Evolutionary conservation across 2,797 vertebrate species (phyloP).

Genomic region (Thamnophis elegans): DNA sequence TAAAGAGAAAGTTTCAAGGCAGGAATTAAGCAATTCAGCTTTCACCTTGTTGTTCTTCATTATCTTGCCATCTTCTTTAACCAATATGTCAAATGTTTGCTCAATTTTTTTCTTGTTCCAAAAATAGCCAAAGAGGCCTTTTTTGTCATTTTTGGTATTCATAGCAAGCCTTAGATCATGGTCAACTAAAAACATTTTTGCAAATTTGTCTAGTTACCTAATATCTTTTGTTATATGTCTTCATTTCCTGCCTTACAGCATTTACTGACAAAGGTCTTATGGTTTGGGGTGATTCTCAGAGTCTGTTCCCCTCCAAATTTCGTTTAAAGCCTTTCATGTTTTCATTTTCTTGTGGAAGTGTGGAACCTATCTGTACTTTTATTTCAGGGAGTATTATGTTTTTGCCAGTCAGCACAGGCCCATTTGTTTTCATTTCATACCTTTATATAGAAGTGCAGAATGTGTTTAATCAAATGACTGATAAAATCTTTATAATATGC

Average conservation of each 20-base stretch:
- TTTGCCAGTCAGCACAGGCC: conserved; percentile 53
- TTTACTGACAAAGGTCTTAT: background rate
- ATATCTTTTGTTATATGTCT: background rate
- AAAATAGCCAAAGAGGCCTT: background rate
- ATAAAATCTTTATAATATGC: conserved; percentile 40
- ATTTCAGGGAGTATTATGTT: conserved; percentile 43
- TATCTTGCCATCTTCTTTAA: background rate
- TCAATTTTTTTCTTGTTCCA: background rate
- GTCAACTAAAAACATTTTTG: background rate
- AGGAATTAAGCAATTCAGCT: background rate
- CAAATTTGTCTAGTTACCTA: background rate
- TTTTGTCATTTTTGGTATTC: background rate
- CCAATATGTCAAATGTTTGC: background rate
- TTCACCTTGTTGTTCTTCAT: background rate
- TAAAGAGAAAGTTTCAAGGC: background rate
- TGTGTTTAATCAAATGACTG: conserved; percentile 56
- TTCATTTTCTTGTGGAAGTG: conserved; percentile 48
- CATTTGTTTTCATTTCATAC: conserved; percentile 64
- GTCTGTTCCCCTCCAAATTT: background rate
- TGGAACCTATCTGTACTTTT: conserved; percentile 43
- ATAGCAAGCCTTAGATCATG: background rate
- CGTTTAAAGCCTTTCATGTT: background rate
- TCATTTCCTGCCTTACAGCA: background rate
- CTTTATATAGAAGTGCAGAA: conserved; percentile 50
- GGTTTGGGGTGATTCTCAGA: background rate